Evolutionary conservation across 2,797 vertebrate genomes (phyloP).

Genomic region (Pseudocheirus occidentalis): DNA sequence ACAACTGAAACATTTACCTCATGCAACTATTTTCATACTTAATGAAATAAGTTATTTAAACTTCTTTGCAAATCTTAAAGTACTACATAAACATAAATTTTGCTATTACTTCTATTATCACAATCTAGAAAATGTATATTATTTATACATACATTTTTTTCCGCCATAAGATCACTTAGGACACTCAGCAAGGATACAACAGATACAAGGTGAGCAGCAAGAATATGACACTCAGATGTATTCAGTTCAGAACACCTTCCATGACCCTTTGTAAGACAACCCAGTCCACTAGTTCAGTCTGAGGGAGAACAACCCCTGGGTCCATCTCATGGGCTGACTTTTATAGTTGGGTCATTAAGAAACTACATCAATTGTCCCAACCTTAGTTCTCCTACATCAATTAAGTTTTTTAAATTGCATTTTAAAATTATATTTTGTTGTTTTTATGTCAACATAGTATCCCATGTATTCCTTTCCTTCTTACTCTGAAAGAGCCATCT

Average conservation of each 20-base stretch:
- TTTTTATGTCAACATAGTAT: background rate
- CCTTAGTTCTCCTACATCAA: background rate
- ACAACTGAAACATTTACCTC: too few species aligned
- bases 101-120: too few species aligned
- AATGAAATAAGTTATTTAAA: too few species aligned
- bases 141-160: too few species aligned
- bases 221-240: background rate
- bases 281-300: background rate
- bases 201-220: background rate
- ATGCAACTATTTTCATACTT: too few species aligned
- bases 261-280: background rate
- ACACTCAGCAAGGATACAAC: background rate
- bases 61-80: too few species aligned
- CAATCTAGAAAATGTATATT: too few species aligned
- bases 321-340: background rate
- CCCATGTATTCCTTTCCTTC: background rate
- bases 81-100: too few species aligned
- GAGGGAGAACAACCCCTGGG: background rate
- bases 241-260: background rate
- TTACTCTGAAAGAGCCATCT: background rate
- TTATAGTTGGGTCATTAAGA: background rate
- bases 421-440: background rate
- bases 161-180: background rate
- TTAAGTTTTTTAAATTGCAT: background rate
- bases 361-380: background rate